Evolutionary conservation across 2,797 vertebrate species (phyloP).

Genomic region (Rhabdophis nuchalis): DNA sequence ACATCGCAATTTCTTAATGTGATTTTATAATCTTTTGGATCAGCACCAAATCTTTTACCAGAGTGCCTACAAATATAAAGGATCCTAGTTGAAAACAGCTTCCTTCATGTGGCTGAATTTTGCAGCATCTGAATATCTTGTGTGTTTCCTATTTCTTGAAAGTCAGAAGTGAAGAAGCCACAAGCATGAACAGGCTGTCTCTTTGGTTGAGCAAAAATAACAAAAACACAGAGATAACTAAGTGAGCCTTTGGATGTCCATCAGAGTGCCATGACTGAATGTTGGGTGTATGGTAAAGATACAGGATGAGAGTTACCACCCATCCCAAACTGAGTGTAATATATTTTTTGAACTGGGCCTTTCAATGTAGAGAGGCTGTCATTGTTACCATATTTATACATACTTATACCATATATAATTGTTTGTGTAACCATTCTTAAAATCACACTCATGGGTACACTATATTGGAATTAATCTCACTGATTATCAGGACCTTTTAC

Average conservation of each 20-base stretch:
- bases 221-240: neutral
- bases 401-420: neutral
- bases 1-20: neutral
- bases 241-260: neutral
- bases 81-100: neutral
- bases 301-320: neutral
- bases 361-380: neutral
- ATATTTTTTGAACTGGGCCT: neutral
- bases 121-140: neutral
- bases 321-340: neutral
- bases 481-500: neutral
- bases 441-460: neutral
- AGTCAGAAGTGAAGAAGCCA: conserved; percentile 13
- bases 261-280: neutral
- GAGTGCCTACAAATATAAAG: neutral
- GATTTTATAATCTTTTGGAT: neutral
- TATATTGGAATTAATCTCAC: neutral
- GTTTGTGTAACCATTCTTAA: neutral
- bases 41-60: neutral
- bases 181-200: neutral
- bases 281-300: neutral
- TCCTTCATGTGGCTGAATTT: neutral
- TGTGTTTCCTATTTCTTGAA: conserved; percentile 24
- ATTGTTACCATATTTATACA: neutral
- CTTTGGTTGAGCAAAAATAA: neutral